A percentile compares a stretch with the other conserved stretches of the same genome.
These are phyloP conservation scores for Coranthus polyacanthus DNA, from an alignment of 2,797 vertebrate genomes.

Conservation along the genomic window DNA sequence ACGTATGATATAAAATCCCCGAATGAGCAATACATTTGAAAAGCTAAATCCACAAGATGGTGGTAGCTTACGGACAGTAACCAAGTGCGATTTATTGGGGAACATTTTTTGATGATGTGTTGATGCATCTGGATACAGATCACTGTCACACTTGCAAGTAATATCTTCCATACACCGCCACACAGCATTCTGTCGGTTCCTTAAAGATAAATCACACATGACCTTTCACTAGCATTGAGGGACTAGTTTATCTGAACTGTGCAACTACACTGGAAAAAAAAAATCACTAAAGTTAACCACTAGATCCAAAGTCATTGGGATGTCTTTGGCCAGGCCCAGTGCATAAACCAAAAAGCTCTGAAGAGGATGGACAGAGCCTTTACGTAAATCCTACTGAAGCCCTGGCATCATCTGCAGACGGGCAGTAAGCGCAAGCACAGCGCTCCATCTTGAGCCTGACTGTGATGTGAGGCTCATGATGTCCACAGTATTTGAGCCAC, in stretches of 20 bases:
- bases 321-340: constrained; percentile 5
- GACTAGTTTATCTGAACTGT: constrained; percentile 4
- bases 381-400: constrained; percentile 58
- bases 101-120: too few species aligned
- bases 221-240: not conserved
- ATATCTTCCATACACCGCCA: too few species aligned
- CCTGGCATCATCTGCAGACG: constrained; percentile 46
- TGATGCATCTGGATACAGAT: too few species aligned
- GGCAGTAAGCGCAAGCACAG: constrained; percentile 34
- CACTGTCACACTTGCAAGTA: too few species aligned
- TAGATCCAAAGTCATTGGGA: constrained; percentile 11
- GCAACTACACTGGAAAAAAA: not conserved
- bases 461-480: constrained; percentile 59
- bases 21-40: too few species aligned
- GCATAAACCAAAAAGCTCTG: constrained; percentile 19
- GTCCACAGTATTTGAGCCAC: constrained; percentile 57
- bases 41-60: too few species aligned
- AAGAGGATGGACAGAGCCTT: constrained; percentile 34
- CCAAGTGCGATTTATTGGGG: too few species aligned
- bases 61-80: too few species aligned
- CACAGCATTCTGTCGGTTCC: too few species aligned
- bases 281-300: not conserved
- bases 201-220: too few species aligned
- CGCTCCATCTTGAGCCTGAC: constrained; percentile 50
- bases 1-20: too few species aligned